A percentile compares a stretch with the other conserved stretches of the same genome.
Evolutionary conservation across 2,797 vertebrate genomes (phyloP).

Genomic region (Gallirallus australis): DNA sequence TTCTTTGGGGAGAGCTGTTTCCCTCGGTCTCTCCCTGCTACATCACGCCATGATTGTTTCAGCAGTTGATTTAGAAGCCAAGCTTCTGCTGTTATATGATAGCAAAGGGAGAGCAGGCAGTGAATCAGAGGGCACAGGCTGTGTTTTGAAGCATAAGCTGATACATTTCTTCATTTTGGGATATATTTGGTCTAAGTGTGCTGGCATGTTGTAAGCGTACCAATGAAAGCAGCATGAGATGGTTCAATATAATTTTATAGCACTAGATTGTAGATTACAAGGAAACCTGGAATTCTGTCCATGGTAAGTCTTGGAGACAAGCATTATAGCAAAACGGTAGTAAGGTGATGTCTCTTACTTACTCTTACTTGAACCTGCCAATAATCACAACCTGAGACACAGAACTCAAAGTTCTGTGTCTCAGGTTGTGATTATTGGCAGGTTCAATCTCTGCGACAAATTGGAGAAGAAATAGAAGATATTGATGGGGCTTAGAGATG

Average conservation of each 20-base stretch:
- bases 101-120: conserved; percentile 5
- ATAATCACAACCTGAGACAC: too few relatives aligned
- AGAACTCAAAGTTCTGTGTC: neutral
- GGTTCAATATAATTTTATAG: neutral
- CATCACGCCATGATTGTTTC: conserved; percentile 58
- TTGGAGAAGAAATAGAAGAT: neutral
- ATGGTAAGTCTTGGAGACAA: neutral
- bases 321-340: neutral
- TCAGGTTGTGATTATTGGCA: neutral
- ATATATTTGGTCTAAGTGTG: neutral
- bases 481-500: neutral
- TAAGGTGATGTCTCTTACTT: neutral
- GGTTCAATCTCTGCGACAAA: neutral
- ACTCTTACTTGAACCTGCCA: too few relatives aligned
- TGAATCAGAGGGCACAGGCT: conserved; percentile 17
- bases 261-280: neutral
- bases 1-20: conserved; percentile 56
- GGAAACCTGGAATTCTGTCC: neutral
- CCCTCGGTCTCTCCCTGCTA: conserved; percentile 29
- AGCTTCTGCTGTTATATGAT: neutral
- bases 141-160: neutral
- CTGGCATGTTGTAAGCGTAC: neutral
- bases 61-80: conserved; percentile 61
- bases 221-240: neutral
- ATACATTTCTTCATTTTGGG: conserved; percentile 21